Evolutionary conservation across 2,113 vertebrate genomes (phyloP).

Genomic region (Chionomys nivalis): DNA sequence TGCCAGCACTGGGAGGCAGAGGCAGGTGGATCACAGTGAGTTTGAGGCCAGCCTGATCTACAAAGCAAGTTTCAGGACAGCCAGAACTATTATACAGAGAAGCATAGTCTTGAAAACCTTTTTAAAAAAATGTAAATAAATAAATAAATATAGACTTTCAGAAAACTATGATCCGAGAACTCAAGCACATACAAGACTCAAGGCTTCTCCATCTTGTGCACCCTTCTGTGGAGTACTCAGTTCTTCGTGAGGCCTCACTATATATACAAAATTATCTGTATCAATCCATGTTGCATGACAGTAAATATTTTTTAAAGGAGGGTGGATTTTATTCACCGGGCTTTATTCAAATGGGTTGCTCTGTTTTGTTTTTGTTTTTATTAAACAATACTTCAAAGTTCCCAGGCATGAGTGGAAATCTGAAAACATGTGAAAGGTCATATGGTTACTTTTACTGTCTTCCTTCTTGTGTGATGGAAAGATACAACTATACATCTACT

Average conservation of each 20-base stretch:
- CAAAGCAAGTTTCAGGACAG: no score
- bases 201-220: no score
- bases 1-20: no score
- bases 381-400: neutral
- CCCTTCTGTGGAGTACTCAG: neutral
- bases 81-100: no score
- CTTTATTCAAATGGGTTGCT: neutral
- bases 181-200: neutral
- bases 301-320: neutral
- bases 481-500: neutral
- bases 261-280: neutral
- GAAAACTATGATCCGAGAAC: neutral
- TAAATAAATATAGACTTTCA: no score
- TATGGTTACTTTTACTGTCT: constrained; percentile 15
- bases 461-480: neutral
- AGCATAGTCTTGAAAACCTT: no score
- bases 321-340: neutral
- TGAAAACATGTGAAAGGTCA: neutral
- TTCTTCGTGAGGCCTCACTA: neutral
- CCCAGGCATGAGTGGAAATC: neutral
- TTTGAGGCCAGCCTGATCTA: no score
- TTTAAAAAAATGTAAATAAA: no score
- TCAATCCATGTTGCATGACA: neutral
- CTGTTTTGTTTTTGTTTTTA: constrained; percentile 12
- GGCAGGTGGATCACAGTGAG: no score